Percentiles rank a stretch among this genome's conserved stretches.
These are phyloP conservation scores for Poecilia wingei DNA, from an alignment of 2,797 vertebrate species.

Conservation along the genomic window DNA sequence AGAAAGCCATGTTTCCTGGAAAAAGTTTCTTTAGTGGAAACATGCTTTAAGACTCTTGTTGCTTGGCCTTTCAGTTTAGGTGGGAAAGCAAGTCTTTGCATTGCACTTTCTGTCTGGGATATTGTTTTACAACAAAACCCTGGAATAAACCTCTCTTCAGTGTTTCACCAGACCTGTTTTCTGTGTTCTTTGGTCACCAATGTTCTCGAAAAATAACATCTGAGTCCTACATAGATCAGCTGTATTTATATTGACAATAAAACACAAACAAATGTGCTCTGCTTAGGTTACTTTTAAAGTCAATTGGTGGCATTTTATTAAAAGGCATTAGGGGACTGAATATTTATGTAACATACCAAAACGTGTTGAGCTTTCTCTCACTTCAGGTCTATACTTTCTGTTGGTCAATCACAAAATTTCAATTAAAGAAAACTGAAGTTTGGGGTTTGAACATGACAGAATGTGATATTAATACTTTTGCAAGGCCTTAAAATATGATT, in stretches of 20 bases:
- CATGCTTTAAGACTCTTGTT: not conserved
- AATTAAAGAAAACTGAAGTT: not conserved
- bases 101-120: not conserved
- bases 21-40: not conserved
- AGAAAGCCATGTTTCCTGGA: not conserved
- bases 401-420: not conserved
- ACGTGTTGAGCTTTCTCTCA: not conserved
- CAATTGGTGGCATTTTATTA: not conserved
- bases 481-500: conserved; percentile 9
- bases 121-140: not conserved
- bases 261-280: not conserved
- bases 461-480: not conserved
- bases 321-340: not conserved
- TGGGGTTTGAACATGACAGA: not conserved
- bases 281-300: not conserved
- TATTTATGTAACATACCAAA: not conserved
- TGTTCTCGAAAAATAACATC: not conserved
- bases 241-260: not conserved
- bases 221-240: not conserved
- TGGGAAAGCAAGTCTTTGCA: not conserved
- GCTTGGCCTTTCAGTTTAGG: not conserved
- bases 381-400: not conserved
- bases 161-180: not conserved
- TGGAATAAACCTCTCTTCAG: not conserved
- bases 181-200: not conserved